Evolutionary conservation across 2,888 invertebrate species (phyloP).

Genomic region (Diarsia rubi): DNA sequence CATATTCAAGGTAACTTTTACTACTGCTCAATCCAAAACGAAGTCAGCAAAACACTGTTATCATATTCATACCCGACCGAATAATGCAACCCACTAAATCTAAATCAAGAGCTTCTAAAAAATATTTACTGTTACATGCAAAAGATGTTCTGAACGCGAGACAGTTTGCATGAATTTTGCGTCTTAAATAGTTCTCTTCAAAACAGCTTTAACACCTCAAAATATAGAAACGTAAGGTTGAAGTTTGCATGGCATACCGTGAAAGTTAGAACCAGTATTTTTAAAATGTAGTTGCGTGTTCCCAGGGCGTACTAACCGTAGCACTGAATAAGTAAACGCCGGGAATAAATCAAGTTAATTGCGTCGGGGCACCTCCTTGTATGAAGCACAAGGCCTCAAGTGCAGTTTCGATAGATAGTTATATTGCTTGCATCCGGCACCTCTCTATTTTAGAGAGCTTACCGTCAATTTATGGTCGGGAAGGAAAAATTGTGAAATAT

Average conservation of each 20-base stretch:
- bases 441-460: slow-evolving; percentile 71
- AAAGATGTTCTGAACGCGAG: slow-evolving; percentile 80
- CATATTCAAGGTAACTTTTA: slow-evolving; percentile 5
- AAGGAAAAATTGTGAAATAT: slow-evolving; percentile 16
- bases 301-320: slow-evolving; percentile 82
- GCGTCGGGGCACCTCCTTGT: slow-evolving; percentile 88
- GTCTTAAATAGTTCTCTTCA: slow-evolving; percentile 40
- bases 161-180: slow-evolving; percentile 73
- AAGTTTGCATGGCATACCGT: slow-evolving; percentile 57
- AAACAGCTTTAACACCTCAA: slow-evolving; percentile 51
- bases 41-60: slow-evolving; percentile 69
- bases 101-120: slow-evolving; percentile 76
- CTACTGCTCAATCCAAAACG: slow-evolving; percentile 31
- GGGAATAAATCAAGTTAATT: slow-evolving; percentile 91
- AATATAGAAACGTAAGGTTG: slow-evolving; percentile 53
- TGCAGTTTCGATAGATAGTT: slow-evolving; percentile 80
- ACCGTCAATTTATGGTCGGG: slow-evolving; percentile 56
- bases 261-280: slow-evolving; percentile 68
- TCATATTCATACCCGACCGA: slow-evolving; percentile 76
- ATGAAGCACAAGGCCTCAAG: slow-evolving; percentile 83
- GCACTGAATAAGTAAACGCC: slow-evolving; percentile 90
- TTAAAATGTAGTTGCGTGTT: slow-evolving; percentile 68
- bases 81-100: slow-evolving; percentile 75
- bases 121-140: slow-evolving; percentile 81
- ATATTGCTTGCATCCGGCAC: slow-evolving; percentile 76